Percentiles rank a stretch among this genome's conserved stretches.
Conservation (phyloP, 2,888 invertebrate species). For the Limenitis camilla region DNA sequence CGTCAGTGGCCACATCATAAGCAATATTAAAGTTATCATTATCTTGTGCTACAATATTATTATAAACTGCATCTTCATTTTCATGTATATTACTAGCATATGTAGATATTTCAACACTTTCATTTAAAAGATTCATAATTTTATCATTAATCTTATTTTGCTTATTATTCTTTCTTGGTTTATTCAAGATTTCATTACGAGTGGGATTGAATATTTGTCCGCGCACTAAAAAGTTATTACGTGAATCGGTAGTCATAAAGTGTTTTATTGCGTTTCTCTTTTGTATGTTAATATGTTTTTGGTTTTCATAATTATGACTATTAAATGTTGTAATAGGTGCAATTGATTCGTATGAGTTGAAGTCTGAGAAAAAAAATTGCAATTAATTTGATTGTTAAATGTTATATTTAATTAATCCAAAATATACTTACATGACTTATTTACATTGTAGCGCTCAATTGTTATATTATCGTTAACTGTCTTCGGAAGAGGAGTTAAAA, state of each 20-base stretch:
- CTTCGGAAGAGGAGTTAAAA: neutral
- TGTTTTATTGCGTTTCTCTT: conserved; percentile 8
- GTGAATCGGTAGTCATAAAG: conserved; percentile 31
- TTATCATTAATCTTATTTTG: neutral
- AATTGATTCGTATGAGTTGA: neutral
- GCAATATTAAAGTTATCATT: neutral
- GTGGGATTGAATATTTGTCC: conserved; percentile 1
- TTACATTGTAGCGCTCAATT: neutral
- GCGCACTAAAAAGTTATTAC: conserved; percentile 33
- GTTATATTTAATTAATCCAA: neutral
- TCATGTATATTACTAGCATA: neutral
- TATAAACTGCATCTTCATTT: neutral
- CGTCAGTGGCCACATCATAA: too few species aligned
- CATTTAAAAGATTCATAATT: neutral
- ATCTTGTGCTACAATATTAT: neutral
- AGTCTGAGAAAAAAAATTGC: neutral
- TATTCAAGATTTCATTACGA: neutral
- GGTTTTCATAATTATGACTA: conserved; percentile 12
- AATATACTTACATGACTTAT: conserved; percentile 4
- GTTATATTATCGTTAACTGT: neutral
- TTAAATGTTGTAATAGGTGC: conserved; percentile 10
- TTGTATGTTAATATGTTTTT: conserved; percentile 5
- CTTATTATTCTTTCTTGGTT: neutral
- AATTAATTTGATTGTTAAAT: conserved; percentile 18
- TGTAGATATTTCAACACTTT: neutral